Base-by-base conservation (phyloP, 2,797 vertebrate species). In the Falco rusticolus region DNA sequence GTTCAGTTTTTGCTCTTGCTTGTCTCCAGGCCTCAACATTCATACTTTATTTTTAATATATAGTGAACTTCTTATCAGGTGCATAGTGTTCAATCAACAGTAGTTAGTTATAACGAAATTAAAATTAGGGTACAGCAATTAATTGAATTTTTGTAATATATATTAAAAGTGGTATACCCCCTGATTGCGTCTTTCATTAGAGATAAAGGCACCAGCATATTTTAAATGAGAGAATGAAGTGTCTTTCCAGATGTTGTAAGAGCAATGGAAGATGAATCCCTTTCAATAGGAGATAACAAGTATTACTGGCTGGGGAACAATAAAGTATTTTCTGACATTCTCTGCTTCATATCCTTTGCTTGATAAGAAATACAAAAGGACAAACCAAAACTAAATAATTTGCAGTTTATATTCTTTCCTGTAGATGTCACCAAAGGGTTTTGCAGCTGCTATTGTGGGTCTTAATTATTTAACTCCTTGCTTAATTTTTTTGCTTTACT, bases 341-440 rank as follows among this genome's bases (percentile, higher is more conserved):
- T 89, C 16, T 87, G 65, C 21, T 84, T 82, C 6, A 2, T 61
- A 43, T 71, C 39, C 28, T 85, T 91, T 88, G 68, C 21, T 87
- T 86, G 15, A 16, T 87, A 89, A 43, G 56, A 81, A 90, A 70
- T 65, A 48, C 3, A 48, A 41, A 78, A 65, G 39, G 19, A 64
- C 65, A 76, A 87, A 69, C 6, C 5, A 31, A 51, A 90, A 25
- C 31, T 11, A 89, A 95, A 28, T 54, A 87, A 75, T 71, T 68
- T 96, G 84, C 51, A 92, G 59, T 94, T 93, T 81, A 47, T 79
- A 33, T 59, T 89, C 31, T 81, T 89, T 75, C 93, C 94, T 96
- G 72, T 91, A 96, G 94, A 79, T 92, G 94, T 97, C 94, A 84
- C 43, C 60, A 93, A 66, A 94, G 48, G 8, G 11, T 74, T 93